Conservation (phyloP, 2,113 vertebrate genomes). For the Ceyx melanurus region DNA sequence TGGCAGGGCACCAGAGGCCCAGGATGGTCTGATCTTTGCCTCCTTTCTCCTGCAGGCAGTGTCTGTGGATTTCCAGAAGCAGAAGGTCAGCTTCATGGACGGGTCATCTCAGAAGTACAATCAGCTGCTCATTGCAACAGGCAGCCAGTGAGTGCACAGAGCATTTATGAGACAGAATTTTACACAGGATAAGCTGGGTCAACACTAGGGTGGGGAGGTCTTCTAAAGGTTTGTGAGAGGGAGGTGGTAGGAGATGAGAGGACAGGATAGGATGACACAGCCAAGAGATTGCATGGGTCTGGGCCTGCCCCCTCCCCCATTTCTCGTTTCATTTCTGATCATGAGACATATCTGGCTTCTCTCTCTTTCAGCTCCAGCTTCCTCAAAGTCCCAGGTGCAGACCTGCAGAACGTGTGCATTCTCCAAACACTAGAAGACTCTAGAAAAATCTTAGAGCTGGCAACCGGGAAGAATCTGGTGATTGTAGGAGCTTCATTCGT, state of each 20-base stretch:
- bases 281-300: neutral
- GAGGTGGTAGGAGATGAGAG: neutral
- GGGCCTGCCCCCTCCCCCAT: neutral
- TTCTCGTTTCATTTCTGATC: neutral
- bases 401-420: constrained; percentile 77
- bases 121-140: constrained; percentile 84
- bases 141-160: constrained; percentile 76
- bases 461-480: constrained; percentile 72
- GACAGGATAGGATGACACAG: neutral
- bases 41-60: constrained; percentile 70
- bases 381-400: constrained; percentile 78
- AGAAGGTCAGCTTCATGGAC: constrained; percentile 73
- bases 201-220: neutral
- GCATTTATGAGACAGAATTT: neutral
- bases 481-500: constrained; percentile 86
- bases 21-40: neutral
- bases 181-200: neutral
- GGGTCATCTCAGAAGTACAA: constrained; percentile 77
- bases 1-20: neutral
- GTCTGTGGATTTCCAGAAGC: constrained; percentile 71
- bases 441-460: constrained; percentile 73
- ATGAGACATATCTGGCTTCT: neutral
- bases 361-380: constrained; percentile 69
- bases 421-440: constrained; percentile 82
- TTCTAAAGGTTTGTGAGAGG: neutral